phyloP scores from a whole-genome alignment of 2,113 vertebrate species.

The Podocnemis expansa region DNA sequence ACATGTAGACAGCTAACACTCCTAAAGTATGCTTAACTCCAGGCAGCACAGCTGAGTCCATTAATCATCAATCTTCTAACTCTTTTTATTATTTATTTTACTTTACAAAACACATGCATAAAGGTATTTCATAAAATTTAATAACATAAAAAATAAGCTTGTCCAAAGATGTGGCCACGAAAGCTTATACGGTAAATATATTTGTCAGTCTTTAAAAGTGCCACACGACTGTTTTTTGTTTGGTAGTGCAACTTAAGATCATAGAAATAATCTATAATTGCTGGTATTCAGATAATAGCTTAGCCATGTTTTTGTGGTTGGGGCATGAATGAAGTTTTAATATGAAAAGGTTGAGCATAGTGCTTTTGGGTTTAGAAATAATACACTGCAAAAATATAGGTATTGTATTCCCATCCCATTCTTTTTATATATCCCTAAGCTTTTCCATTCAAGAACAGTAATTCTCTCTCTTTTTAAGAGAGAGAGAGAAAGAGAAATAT shows the following conservation, averaged over 20 bases:
- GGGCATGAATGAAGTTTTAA: conserved; percentile 37
- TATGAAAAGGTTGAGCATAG: conserved; percentile 42
- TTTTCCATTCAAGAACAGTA: conserved; percentile 65
- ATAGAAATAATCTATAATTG: conserved; percentile 49
- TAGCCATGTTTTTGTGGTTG: conserved; percentile 53
- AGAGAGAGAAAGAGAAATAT: background rate
- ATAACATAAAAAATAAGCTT: background rate
- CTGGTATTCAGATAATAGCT: conserved; percentile 37
- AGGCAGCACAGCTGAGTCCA: background rate
- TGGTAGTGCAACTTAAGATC: conserved; percentile 39
- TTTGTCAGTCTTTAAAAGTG: no score
- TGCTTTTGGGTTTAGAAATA: conserved; percentile 55
- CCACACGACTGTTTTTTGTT: background rate
- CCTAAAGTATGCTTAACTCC: background rate
- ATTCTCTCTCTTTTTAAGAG: no score
- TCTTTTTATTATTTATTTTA: background rate
- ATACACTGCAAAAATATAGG: conserved; percentile 52
- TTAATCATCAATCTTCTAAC: background rate
- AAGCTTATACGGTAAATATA: no score
- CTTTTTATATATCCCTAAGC: conserved; percentile 65
- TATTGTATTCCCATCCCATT: conserved; percentile 56
- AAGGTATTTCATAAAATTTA: conserved; percentile 45
- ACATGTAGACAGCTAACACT: background rate
- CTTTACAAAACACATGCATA: conserved; percentile 33
- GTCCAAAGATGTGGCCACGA: conserved; percentile 3